phyloP scores from a whole-genome alignment of 2,113 vertebrate genomes.

The Pelmatolapia mariae region DNA sequence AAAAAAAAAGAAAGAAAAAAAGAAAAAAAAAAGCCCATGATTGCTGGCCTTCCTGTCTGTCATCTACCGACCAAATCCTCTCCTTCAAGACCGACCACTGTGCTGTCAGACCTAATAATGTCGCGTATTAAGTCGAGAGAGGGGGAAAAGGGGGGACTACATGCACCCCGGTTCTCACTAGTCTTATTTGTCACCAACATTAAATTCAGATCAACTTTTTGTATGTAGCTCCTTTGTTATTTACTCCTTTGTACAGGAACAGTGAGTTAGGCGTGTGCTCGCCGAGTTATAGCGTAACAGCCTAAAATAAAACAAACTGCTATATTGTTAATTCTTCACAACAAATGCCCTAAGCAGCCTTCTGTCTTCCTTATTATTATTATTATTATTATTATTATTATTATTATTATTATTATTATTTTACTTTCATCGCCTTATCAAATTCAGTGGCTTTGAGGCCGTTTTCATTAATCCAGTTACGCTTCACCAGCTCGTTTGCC shows the following conservation, averaged over 20 bases:
- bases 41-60: conserved; percentile 99
- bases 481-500: neutral
- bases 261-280: neutral
- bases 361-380: neutral
- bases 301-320: neutral
- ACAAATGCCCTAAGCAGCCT: neutral
- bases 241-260: neutral
- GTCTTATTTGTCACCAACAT: conserved; percentile 81
- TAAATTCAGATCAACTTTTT: conserved; percentile 73
- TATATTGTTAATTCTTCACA: neutral
- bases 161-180: conserved; percentile 60
- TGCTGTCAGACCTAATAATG: conserved; percentile 99
- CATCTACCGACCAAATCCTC: conserved; percentile 98
- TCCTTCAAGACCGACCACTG: conserved; percentile 92
- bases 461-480: neutral
- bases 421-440: neutral
- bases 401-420: neutral
- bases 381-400: neutral
- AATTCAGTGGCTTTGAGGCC: neutral
- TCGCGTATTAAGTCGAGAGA: conserved; percentile 80
- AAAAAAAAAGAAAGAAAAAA: conserved; percentile 49
- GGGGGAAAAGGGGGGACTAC: neutral
- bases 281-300: neutral
- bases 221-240: neutral
- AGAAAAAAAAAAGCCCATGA: conserved; percentile 84